Conservation (phyloP, 92 coral and sea anemone species). For the Virgularia gustaviana region DNA sequence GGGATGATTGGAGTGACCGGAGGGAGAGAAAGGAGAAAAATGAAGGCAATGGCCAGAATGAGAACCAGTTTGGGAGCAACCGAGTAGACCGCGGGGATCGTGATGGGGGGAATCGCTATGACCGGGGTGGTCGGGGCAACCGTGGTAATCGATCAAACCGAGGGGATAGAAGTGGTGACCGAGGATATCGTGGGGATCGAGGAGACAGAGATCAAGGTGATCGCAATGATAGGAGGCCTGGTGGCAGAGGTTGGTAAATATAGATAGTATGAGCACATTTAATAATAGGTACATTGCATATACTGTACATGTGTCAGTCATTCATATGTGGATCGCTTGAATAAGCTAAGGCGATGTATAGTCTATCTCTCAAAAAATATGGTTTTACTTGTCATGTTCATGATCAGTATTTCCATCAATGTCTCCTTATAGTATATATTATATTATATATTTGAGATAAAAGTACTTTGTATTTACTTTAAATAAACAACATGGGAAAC, state of each 20-base stretch:
- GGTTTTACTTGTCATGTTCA: too few species aligned
- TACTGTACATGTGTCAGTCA: too few species aligned
- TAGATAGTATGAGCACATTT: too few species aligned
- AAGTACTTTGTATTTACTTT: too few species aligned
- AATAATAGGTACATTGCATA: too few species aligned
- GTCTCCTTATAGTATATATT: too few species aligned
- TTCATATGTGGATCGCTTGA: too few species aligned
- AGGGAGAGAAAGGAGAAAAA: conserved; percentile 1
- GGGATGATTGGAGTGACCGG: conserved; percentile 15
- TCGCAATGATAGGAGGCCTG: conserved; percentile 18
- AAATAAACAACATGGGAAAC: too few species aligned
- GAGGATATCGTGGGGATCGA: conserved; percentile 10
- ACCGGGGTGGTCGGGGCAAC: neutral
- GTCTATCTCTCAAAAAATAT: too few species aligned
- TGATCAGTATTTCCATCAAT: too few species aligned
- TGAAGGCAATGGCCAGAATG: neutral
- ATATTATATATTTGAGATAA: too few species aligned
- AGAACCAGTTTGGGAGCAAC: neutral
- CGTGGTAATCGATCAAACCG: neutral
- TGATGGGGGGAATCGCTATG: neutral
- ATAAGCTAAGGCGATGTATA: too few species aligned
- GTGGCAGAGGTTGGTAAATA: conserved; percentile 33
- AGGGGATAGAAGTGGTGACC: neutral
- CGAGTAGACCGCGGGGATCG: neutral
- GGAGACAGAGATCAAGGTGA: conserved; percentile 15